Base-by-base conservation (phyloP, 92 coral and sea anemone species). In the Hydrozoanthus gracilis region DNA sequence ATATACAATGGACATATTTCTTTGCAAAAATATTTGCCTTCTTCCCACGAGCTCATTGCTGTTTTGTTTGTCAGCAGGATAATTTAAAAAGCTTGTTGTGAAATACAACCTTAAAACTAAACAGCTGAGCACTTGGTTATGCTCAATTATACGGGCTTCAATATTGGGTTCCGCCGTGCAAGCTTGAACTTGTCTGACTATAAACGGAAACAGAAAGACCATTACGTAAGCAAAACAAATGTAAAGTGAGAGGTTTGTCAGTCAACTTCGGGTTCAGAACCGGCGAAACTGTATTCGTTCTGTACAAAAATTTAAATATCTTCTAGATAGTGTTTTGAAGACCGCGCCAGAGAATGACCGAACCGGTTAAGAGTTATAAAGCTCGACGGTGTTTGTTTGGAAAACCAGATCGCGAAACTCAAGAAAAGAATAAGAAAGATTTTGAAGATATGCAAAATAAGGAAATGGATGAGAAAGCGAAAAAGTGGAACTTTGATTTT, bases 341-440 rank as follows among this genome's bases (percentile, higher is more conserved):
- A 64, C 4, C 58, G 20, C 49, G 14, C 66, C 18, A 51, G n/a
- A 48, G 60, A 8, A 80, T 80, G 85, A 17, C 62, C 0, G 75
- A 80, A 2, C 73, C 74, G 39, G 39, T 27, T 3, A 17, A 14
- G 3, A 17, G 7, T 8, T 8, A 3, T 0, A 87, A 79, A 56
- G 96, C 84, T 4, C 90, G 71, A 72, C 90, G 88, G 6, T 87
- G 96, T 83, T 87, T 93, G 79, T 93, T 93, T 64, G 96, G 96
- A 9, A 90, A 70, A 8, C 86, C 94, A 79, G 91, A 93, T 45
- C 89, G 78, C 46, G 83, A 85, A 70, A 56, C 72, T 8, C 46
- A 12, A 12, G 60, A 87, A 67, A 71, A 87, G 65, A 82, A 39
- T 13, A 58, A 89, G 68, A 74, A 67, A 10, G 87, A 73, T 16